Evolutionary conservation across 2,888 invertebrate genomes (phyloP).

Genomic region (Lamellibrachia satsuma): DNA sequence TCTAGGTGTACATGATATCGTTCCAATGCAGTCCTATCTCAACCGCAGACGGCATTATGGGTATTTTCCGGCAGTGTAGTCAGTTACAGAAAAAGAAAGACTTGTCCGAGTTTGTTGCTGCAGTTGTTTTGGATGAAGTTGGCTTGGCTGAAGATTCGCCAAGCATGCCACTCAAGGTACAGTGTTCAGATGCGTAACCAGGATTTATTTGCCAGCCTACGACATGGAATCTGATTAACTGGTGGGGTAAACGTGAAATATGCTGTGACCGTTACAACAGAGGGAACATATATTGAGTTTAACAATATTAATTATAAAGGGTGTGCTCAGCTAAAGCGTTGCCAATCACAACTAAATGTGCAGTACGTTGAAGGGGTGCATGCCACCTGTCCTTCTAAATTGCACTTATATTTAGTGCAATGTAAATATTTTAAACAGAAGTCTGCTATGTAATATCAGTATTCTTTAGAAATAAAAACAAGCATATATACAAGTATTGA

Average conservation of each 20-base stretch:
- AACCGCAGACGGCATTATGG: conserved; percentile 57
- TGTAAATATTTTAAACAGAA: no score
- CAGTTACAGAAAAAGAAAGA: conserved; percentile 56
- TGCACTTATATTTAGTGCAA: no score
- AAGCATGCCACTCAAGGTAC: conserved; percentile 62
- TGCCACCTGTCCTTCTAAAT: no score
- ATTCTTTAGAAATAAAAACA: no score
- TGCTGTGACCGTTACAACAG: no score
- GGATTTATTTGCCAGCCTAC: neutral
- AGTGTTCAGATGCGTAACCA: neutral
- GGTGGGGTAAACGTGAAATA: neutral
- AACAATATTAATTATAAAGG: no score
- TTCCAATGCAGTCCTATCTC: conserved; percentile 62
- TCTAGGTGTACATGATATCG: conserved; percentile 57
- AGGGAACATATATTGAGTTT: no score
- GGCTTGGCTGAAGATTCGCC: conserved; percentile 61
- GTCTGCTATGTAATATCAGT: no score
- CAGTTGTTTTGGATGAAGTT: conserved; percentile 61
- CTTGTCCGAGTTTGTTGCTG: conserved; percentile 52
- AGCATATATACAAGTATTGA: no score
- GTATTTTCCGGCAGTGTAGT: conserved; percentile 57
- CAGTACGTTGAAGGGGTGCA: no score
- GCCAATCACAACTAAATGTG: no score
- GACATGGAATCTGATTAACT: neutral
- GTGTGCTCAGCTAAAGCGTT: no score